Evolutionary conservation across 2,888 invertebrate species (phyloP), one percentile per base, ranked within the genome.

Genomic region (Margaritifera margaritifera): DNA sequence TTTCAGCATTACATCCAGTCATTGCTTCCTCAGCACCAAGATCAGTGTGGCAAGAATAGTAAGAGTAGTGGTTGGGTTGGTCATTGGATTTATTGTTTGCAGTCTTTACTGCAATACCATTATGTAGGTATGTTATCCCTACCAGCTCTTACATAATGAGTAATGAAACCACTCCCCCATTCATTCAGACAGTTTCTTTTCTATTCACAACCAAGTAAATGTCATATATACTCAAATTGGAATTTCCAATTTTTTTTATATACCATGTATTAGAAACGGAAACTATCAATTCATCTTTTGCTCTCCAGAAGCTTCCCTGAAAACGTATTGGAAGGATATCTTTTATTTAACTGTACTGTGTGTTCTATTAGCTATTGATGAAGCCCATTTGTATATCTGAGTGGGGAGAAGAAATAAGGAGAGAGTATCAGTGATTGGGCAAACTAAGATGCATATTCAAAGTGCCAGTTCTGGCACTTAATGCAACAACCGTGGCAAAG

Each of bases 331-430:
- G 74, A 65, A 67, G 42, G 58, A 66, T 22, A n/a, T 70, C 1
- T 74, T 78, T 22, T 11, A 71, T 3, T 52, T 54, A 18, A n/a
- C 59, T n/a, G 60, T 55, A 18, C 72, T 72, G 74, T 71, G 68
- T 42, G 22, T 19, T 52, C 56, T 64, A 51, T 54, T 76, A n/a
- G 67, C 51, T 52, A 64, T 77, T 51, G 68, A 75, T 56, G 74
- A 78, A 62, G 74, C 74, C 2, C 78, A 75, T 65, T n/a, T 77
- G 74, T 55, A 68, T 77, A 19, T 77, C 79, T 18, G 78, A 75
- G 62, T 73, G 78, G 76, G 74, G 72, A 2, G 69, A 69, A 24
- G 67, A 72, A 42, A 74, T 74, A 42, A 50, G 76, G 27, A 62
- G 62, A 50, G 74, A 78, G 18, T 76, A 69, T 59, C 62, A 56